Percentiles rank a stretch among this genome's conserved stretches.
Evolutionary conservation across 2,797 vertebrate genomes (phyloP).

Genomic region (Tachyglossus aculeatus): DNA sequence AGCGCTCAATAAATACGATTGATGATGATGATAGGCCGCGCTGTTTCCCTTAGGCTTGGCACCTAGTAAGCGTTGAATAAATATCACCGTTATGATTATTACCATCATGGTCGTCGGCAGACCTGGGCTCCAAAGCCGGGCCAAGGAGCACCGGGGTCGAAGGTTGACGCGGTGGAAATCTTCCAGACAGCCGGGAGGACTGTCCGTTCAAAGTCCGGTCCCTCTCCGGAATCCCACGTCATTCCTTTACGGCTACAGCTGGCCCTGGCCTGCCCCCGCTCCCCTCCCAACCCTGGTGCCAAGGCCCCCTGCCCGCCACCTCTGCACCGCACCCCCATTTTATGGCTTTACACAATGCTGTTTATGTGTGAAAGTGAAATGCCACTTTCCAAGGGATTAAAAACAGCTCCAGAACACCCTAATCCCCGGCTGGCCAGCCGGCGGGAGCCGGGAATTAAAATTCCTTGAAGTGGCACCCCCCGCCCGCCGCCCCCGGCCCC

Average conservation of each 20-base stretch:
- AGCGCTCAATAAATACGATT: no score
- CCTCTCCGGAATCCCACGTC: not conserved
- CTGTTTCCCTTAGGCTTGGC: not conserved
- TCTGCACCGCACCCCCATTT: no score
- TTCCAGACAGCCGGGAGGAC: not conserved
- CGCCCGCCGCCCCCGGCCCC: not conserved
- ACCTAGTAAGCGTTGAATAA: not conserved
- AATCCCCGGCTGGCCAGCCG: constrained; percentile 33
- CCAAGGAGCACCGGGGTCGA: no score
- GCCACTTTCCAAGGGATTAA: constrained; percentile 38
- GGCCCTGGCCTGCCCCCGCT: no score
- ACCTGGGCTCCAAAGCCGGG: no score
- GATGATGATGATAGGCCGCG: not conserved
- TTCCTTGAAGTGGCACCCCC: constrained; percentile 41
- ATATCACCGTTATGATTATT: no score
- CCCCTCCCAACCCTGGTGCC: no score
- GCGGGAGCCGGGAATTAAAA: constrained; percentile 56
- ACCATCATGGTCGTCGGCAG: no score
- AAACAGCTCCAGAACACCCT: constrained; percentile 13
- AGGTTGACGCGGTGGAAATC: no score
- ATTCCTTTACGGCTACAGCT: constrained; percentile 3
- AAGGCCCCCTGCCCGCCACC: no score
- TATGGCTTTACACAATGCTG: not conserved
- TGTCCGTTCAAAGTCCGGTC: not conserved
- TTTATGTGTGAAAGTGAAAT: constrained; percentile 11